phyloP scores from a whole-genome alignment of 2,113 vertebrate species.

The Neodontobutis hainanensis region DNA sequence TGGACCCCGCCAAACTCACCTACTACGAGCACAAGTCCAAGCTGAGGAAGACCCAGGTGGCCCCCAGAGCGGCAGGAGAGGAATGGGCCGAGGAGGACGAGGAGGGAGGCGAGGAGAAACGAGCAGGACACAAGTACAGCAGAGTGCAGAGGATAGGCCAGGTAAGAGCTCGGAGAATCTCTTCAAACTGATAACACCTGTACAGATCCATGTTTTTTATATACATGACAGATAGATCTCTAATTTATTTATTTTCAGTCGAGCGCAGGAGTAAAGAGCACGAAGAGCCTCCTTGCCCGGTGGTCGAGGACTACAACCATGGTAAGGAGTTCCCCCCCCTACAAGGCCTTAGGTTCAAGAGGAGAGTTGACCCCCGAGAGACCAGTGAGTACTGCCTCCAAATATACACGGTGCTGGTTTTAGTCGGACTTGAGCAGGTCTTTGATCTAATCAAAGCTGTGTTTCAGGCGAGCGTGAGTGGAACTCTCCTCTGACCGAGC shows the following conservation, averaged over 20 bases:
- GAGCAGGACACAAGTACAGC: constrained; percentile 25
- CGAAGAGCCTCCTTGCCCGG: constrained; percentile 44
- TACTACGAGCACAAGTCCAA: constrained; percentile 97
- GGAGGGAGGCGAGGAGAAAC: constrained; percentile 5
- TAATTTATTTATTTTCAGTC: no score
- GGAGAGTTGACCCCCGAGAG: constrained; percentile 67
- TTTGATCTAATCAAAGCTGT: no score
- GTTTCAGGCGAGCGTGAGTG: constrained; percentile 67
- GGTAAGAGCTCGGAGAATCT: constrained; percentile 33
- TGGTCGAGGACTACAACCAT: constrained; percentile 74
- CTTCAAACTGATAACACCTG: no score
- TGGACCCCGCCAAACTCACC: constrained; percentile 87
- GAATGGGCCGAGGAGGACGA: constrained; percentile 54
- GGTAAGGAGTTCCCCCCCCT: constrained; percentile 76
- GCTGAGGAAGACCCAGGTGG: constrained; percentile 91
- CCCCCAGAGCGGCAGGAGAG: constrained; percentile 11
- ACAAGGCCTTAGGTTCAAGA: constrained; percentile 71
- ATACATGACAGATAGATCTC: no score
- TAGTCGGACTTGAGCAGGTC: not conserved
- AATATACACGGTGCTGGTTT: not conserved
- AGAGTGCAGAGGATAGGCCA: constrained; percentile 22
- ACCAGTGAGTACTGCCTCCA: constrained; percentile 60
- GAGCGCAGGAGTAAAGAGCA: constrained; percentile 63
- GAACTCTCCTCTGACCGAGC: constrained; percentile 69
- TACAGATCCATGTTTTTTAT: no score